A percentile compares a stretch with the other conserved stretches of the same genome.
These are phyloP conservation scores for Ictalurus punctatus DNA, from an alignment of 2,113 vertebrate genomes.

Conservation along the genomic window DNA sequence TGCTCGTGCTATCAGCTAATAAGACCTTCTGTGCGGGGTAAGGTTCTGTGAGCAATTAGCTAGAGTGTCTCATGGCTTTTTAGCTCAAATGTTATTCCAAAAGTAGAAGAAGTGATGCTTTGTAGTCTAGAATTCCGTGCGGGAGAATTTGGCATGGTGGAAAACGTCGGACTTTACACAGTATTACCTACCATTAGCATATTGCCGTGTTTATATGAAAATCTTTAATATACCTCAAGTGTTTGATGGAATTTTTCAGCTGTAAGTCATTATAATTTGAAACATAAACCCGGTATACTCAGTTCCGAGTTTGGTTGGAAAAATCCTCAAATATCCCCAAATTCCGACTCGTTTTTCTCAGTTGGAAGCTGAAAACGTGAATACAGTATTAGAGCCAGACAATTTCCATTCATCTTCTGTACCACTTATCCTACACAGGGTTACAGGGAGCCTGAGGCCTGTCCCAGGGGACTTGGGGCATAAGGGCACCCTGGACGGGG, in stretches of 20 bases:
- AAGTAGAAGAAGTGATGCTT: background rate
- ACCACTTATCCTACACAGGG: too few species aligned
- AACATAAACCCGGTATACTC: background rate
- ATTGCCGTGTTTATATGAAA: background rate
- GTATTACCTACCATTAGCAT: background rate
- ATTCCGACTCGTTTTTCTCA: background rate
- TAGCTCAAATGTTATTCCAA: conserved; percentile 4
- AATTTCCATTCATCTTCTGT: too few species aligned
- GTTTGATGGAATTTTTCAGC: background rate
- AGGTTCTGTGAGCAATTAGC: conserved; percentile 35
- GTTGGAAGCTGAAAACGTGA: background rate
- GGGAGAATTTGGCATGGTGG: background rate
- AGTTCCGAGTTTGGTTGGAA: too few species aligned
- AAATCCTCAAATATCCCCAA: too few species aligned
- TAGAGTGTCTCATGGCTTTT: background rate
- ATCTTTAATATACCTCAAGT: too few species aligned
- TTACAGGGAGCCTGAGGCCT: too few species aligned
- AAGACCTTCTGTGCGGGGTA: background rate
- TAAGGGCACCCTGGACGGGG: too few species aligned
- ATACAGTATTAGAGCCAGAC: too few species aligned
- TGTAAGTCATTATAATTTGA: background rate
- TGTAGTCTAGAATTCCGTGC: background rate
- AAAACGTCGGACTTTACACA: background rate
- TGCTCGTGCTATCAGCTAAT: conserved; percentile 23
- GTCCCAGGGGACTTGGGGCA: too few species aligned